Evolutionary conservation across 2,113 vertebrate species (phyloP).

Genomic region (Ceuthmochares aereus): DNA sequence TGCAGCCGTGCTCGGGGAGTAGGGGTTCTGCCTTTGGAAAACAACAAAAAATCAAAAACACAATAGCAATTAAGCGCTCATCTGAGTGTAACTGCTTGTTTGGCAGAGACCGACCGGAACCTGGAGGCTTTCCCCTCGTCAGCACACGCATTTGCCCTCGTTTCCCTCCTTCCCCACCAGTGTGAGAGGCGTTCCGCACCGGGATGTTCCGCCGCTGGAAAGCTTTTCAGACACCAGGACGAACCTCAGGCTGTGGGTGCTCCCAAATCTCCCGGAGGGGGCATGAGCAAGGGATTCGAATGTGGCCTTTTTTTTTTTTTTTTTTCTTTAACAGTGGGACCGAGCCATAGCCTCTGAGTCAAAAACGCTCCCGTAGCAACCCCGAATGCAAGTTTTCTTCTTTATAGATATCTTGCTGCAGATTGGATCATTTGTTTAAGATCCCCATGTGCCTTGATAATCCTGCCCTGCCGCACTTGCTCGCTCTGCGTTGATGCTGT

Average conservation of each 20-base stretch:
- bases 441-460: background rate
- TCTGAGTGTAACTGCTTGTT: background rate
- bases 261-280: no score
- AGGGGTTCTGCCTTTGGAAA: background rate
- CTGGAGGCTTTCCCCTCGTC: background rate
- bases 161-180: background rate
- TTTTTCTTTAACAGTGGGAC: no score
- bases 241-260: background rate
- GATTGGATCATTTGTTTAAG: background rate
- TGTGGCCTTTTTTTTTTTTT: background rate
- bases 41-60: slow-evolving; percentile 19
- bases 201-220: background rate
- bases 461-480: background rate
- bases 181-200: background rate
- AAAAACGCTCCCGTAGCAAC: background rate
- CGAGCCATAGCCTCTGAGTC: background rate
- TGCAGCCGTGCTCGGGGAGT: background rate
- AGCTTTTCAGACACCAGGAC: background rate
- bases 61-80: slow-evolving; percentile 39
- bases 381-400: background rate
- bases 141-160: background rate
- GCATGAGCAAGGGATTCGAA: background rate
- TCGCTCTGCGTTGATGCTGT: background rate
- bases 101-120: slow-evolving; percentile 15
- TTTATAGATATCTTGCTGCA: background rate